Evolutionary conservation across 2,113 vertebrate genomes (phyloP).

Genomic region (Calyptomena viridis): DNA sequence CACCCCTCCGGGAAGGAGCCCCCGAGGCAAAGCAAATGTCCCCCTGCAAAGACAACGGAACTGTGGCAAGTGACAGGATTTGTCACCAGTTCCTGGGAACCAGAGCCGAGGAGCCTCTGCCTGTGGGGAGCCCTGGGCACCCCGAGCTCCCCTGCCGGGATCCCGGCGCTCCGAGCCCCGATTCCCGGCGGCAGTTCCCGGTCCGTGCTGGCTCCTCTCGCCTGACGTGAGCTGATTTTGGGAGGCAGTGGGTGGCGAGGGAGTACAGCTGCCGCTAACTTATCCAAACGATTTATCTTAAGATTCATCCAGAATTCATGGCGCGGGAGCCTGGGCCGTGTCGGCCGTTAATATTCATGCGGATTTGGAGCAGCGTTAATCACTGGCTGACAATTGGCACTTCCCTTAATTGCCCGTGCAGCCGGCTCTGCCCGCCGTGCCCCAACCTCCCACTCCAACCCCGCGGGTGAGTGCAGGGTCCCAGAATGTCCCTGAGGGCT

Average conservation of each 20-base stretch:
- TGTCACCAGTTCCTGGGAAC: not conserved
- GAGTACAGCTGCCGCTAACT: conserved; percentile 77
- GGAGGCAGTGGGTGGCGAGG: conserved; percentile 70
- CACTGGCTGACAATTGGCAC: conserved; percentile 74
- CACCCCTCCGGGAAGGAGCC: not conserved
- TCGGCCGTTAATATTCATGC: conserved; percentile 86
- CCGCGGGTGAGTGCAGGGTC: not conserved
- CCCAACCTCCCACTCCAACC: not conserved
- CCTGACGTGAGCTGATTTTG: conserved; percentile 51
- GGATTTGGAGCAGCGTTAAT: conserved; percentile 74
- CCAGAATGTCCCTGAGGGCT: not conserved
- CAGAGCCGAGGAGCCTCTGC: not conserved
- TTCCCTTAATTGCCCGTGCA: conserved; percentile 67
- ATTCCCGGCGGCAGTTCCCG: not conserved
- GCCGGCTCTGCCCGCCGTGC: not conserved
- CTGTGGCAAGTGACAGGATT: not conserved
- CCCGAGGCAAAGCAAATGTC: not conserved
- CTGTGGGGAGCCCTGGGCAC: not conserved
- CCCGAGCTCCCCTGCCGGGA: not conserved
- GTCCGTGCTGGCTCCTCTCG: not conserved
- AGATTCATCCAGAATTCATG: conserved; percentile 83
- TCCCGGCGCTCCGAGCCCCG: not conserved
- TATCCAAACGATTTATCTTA: conserved; percentile 81
- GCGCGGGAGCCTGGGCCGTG: conserved; percentile 75
- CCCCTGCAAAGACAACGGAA: not conserved